A percentile compares a stretch with the other conserved stretches of the same genome.
phyloP scores from a whole-genome alignment of 1,140 invertebrate species.

The Cherax quadricarinatus region DNA sequence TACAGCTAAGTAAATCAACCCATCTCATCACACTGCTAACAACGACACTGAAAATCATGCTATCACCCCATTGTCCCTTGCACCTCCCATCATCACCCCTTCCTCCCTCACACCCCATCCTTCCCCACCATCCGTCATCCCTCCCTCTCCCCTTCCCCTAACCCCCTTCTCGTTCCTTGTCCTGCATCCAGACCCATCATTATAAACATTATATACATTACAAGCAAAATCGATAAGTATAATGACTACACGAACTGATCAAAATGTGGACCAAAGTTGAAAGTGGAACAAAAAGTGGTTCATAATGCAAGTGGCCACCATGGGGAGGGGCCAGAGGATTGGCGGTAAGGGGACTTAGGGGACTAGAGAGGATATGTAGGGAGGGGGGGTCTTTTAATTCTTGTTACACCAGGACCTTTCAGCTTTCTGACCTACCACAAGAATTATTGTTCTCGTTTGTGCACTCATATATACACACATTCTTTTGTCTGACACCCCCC shows the following conservation, averaged over 20 bases:
- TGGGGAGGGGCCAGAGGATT: not conserved
- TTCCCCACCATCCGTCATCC: not conserved
- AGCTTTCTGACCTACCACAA: too few species aligned
- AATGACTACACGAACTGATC: not conserved
- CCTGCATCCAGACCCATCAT: not conserved
- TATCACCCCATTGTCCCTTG: too few species aligned
- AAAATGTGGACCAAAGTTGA: not conserved
- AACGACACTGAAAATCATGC: too few species aligned
- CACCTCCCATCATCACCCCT: too few species aligned
- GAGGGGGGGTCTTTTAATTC: too few species aligned
- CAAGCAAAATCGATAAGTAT: constrained; percentile 1
- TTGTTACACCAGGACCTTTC: too few species aligned
- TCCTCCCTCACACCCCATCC: not conserved
- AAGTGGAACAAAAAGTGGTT: not conserved
- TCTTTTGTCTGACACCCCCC: not conserved
- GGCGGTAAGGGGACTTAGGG: too few species aligned
- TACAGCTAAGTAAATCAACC: too few species aligned
- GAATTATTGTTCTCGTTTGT: too few species aligned
- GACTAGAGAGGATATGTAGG: too few species aligned
- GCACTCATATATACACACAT: too few species aligned
- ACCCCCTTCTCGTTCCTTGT: not conserved
- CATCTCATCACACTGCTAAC: too few species aligned
- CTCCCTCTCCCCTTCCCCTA: not conserved
- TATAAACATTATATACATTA: constrained; percentile 1
- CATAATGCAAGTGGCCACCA: not conserved